These are phyloP conservation scores for Python bivittatus DNA, from an alignment of 2,113 vertebrate species.

Conservation along the genomic window DNA sequence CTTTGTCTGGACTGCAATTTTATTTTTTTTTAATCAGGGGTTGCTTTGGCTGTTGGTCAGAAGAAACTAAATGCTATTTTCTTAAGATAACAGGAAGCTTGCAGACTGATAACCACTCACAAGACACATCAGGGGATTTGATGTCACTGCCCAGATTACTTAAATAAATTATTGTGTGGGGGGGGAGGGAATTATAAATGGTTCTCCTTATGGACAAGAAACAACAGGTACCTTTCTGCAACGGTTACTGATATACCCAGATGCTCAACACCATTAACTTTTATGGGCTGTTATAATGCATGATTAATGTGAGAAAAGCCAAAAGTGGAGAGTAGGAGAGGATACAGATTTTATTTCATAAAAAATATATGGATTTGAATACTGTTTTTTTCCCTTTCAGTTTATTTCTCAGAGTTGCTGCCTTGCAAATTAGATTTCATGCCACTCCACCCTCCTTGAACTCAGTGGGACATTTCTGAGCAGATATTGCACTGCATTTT, in stretches of 20 bases:
- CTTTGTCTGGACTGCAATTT: slow-evolving; percentile 1
- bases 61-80: neutral
- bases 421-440: too few relatives aligned
- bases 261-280: neutral
- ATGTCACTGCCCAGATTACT: neutral
- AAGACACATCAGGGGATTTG: neutral
- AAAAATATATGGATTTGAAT: neutral
- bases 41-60: neutral
- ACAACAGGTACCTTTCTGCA: neutral
- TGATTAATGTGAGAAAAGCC: neutral
- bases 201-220: neutral
- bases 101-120: neutral
- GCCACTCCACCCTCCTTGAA: neutral
- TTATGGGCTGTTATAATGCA: neutral
- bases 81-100: slow-evolving; percentile 2
- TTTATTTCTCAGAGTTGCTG: neutral
- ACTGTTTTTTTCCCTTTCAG: neutral
- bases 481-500: neutral
- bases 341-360: neutral
- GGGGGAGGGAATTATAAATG: neutral
- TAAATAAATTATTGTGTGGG: neutral
- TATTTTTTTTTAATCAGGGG: neutral
- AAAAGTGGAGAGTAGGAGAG: neutral
- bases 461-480: neutral
- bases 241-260: rapidly evolving